A percentile compares a stretch with the other conserved stretches of the same genome.
Evolutionary conservation across 2,113 vertebrate genomes (phyloP).

Genomic region (Gambusia holbrooki): DNA sequence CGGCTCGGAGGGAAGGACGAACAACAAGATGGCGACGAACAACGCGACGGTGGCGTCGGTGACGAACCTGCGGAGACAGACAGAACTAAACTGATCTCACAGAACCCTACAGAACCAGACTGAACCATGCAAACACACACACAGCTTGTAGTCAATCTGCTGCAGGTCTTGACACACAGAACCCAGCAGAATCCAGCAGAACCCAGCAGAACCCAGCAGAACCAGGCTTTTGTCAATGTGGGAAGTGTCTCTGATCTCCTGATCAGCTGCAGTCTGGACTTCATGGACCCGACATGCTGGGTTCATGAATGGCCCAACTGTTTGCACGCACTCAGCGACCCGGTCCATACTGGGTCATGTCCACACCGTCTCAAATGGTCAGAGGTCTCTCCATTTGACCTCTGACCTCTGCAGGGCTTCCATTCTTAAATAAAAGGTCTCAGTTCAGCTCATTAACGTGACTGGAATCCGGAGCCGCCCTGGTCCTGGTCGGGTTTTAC

Average conservation of each 20-base stretch:
- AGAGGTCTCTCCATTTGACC: not conserved
- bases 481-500: not conserved
- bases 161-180: not conserved
- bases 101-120: too few relatives aligned
- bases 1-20: slow-evolving; percentile 87
- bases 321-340: not conserved
- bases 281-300: not conserved
- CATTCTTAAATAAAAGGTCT: not conserved
- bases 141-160: not conserved
- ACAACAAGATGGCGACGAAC: slow-evolving; percentile 85
- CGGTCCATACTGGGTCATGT: not conserved
- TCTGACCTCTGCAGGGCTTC: not conserved
- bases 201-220: too few relatives aligned
- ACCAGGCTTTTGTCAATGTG: too few relatives aligned
- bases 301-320: not conserved
- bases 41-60: slow-evolving; percentile 87
- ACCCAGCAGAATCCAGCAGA: too few relatives aligned
- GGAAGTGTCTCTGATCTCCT: too few relatives aligned
- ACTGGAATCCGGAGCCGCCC: not conserved
- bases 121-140: not conserved
- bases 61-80: slow-evolving; percentile 79
- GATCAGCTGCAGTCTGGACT: not conserved
- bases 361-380: not conserved
- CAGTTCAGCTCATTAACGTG: not conserved
- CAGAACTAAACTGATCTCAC: too few relatives aligned